These are phyloP conservation scores for Oncorhynchus gorbuscha DNA, from an alignment of 2,113 vertebrate species.

Conservation along the genomic window DNA sequence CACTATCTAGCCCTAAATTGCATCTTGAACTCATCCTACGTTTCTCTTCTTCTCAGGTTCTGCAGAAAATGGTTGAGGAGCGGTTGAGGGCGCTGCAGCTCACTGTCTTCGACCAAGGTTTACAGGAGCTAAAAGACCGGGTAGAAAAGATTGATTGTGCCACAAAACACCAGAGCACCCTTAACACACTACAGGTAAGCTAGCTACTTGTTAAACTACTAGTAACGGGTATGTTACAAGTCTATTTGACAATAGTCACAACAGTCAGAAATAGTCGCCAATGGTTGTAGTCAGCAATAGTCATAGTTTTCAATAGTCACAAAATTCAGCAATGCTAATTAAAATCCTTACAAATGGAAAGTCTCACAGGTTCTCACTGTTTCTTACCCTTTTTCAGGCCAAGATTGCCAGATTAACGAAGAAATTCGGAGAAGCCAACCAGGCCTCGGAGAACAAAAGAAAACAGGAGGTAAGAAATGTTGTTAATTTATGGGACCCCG, in stretches of 20 bases:
- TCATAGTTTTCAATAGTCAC: too few relatives aligned
- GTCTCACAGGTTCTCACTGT: not conserved
- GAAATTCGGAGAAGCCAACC: constrained; percentile 88
- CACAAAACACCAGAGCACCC: constrained; percentile 86
- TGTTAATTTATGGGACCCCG: not conserved
- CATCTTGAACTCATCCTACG: not conserved
- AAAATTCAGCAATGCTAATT: not conserved
- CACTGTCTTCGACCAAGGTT: constrained; percentile 84
- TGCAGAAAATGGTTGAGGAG: constrained; percentile 89
- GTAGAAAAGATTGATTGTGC: constrained; percentile 90
- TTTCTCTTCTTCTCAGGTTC: constrained; percentile 72
- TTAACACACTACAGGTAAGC: constrained; percentile 87
- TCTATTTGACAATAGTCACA: not conserved
- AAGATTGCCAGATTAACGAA: constrained; percentile 91
- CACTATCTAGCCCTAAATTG: not conserved
- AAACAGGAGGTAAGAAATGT: constrained; percentile 80
- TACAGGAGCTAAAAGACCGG: constrained; percentile 87
- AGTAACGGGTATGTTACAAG: not conserved
- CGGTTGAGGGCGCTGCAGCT: constrained; percentile 81
- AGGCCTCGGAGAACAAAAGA: constrained; percentile 89
- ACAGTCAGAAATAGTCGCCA: not conserved
- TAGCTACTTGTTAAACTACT: not conserved
- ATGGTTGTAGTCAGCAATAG: not conserved
- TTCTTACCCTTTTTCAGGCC: constrained; percentile 70
- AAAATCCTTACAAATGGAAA: not conserved